phyloP scores from a whole-genome alignment of 2,888 invertebrate species.

The Agonum fuliginosum region DNA sequence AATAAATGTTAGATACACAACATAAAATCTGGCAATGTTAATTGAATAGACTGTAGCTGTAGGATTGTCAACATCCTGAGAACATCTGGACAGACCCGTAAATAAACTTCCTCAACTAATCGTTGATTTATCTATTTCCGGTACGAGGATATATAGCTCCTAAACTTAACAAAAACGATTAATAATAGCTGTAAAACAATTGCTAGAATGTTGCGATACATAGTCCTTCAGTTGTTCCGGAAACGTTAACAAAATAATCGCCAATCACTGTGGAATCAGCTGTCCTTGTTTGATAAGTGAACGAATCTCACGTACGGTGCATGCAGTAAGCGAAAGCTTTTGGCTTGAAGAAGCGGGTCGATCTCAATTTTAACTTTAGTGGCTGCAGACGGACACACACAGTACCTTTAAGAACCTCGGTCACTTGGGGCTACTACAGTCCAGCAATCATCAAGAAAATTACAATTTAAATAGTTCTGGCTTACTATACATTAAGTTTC shows the following conservation, averaged over 20 bases:
- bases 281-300: constrained; percentile 33
- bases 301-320: constrained; percentile 22
- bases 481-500: too few species aligned
- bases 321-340: constrained; percentile 39
- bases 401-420: too few species aligned
- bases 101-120: background rate
- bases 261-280: constrained; percentile 40
- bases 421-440: too few species aligned
- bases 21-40: background rate
- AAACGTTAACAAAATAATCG: constrained; percentile 3
- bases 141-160: constrained; percentile 7
- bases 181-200: constrained; percentile 69
- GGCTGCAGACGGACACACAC: background rate
- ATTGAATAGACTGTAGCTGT: background rate
- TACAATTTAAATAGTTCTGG: too few species aligned
- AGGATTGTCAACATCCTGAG: constrained; percentile 1
- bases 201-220: constrained; percentile 75
- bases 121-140: background rate
- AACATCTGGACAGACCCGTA: background rate
- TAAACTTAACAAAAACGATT: constrained; percentile 45
- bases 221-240: constrained; percentile 38
- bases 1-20: background rate
- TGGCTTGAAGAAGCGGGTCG: constrained; percentile 31
- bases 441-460: too few species aligned
- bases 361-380: constrained; percentile 25